Conservation (phyloP, 53 echinoderm and acorn worm species). For the Paelopatides confundens region DNA sequence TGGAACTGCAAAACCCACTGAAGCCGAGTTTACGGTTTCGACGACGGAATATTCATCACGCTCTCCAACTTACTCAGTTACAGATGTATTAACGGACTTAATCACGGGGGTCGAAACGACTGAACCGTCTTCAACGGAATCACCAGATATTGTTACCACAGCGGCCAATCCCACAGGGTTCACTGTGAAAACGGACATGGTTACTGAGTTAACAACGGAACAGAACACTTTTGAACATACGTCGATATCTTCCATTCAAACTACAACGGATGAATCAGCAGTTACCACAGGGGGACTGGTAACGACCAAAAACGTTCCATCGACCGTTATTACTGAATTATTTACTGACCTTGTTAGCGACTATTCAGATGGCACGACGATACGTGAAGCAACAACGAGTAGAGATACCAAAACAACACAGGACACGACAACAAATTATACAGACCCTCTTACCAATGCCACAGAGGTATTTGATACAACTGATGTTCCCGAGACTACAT, state of each 20-base stretch:
- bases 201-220: neutral
- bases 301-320: neutral
- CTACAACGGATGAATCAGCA: neutral
- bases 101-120: slow-evolving; percentile 17
- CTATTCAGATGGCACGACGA: neutral
- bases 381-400: neutral
- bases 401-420: neutral
- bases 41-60: slow-evolving; percentile 23
- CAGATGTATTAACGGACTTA: slow-evolving; percentile 13
- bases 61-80: neutral
- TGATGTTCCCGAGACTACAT: neutral
- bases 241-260: neutral
- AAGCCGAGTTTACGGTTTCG: neutral
- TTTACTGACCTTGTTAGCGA: neutral
- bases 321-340: neutral
- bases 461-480: neutral
- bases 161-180: neutral
- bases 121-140: neutral
- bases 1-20: neutral
- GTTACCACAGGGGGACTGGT: neutral
- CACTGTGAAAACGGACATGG: neutral
- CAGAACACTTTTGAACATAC: slow-evolving; percentile 1
- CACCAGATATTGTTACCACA: slow-evolving; percentile 17
- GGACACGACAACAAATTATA: neutral
- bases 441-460: neutral